Percentiles rank a stretch among this genome's conserved stretches.
Evolutionary conservation across 2,113 vertebrate species (phyloP).

Genomic region (Brachirus orientalis): DNA sequence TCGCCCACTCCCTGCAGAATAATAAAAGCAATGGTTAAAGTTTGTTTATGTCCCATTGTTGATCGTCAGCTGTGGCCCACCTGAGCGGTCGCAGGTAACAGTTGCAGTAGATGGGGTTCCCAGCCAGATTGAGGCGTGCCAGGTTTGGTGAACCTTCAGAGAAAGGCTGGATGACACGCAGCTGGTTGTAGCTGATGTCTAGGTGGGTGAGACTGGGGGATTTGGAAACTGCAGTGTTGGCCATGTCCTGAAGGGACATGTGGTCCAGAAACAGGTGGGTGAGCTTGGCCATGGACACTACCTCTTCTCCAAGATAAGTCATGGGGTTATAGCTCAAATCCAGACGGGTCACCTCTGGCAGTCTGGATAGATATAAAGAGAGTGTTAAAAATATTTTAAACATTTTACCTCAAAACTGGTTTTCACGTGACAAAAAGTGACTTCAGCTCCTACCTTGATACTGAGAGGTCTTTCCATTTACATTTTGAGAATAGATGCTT

Average conservation of each 20-base stretch:
- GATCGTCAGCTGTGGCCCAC: conserved; percentile 2
- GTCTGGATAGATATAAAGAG: conserved; percentile 53
- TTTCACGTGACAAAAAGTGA: no score
- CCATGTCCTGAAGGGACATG: conserved; percentile 90
- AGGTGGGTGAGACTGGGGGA: conserved; percentile 85
- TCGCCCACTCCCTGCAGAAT: conserved; percentile 82
- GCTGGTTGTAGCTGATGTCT: conserved; percentile 90
- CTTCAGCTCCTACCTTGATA: no score
- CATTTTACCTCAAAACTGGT: neutral
- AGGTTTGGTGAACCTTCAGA: conserved; percentile 76
- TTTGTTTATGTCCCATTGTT: no score
- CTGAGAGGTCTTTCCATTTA: no score
- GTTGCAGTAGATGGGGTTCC: conserved; percentile 91
- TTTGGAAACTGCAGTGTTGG: conserved; percentile 80
- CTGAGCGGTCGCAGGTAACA: conserved; percentile 88
- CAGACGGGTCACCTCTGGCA: conserved; percentile 81
- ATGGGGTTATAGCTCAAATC: conserved; percentile 93
- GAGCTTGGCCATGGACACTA: conserved; percentile 86
- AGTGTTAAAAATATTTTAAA: neutral
- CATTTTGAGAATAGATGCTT: no score
- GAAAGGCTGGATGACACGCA: conserved; percentile 85
- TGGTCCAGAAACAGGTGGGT: conserved; percentile 89
- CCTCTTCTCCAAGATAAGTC: conserved; percentile 88
- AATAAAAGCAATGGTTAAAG: neutral
- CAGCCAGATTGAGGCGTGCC: conserved; percentile 82